Base-by-base conservation (phyloP, 2,113 vertebrate genomes). In the Calyptomena viridis region DNA sequence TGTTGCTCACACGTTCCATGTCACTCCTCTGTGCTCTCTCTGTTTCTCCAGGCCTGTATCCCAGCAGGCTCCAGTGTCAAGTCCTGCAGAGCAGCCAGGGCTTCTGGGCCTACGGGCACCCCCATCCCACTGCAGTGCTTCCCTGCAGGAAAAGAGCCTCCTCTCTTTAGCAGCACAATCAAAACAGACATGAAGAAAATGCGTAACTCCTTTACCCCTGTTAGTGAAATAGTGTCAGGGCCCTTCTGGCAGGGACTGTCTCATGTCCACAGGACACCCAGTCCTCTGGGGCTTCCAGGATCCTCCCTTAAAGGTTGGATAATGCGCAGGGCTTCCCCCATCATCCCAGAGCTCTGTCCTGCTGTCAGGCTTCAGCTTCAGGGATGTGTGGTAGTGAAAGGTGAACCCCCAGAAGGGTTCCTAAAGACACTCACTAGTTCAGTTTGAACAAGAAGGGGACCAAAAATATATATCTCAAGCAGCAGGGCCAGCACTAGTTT, bases 1-100 rank as follows among this genome's bases (percentile, higher is more conserved):
- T 0, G 0, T 20, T 62, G 40, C 60, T 79, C 58, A 8, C 14
- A 6, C 18, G 6, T 37, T 16, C n/a, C 9, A 0, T 52, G 37
- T 47, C 8, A 6, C 40, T 49, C 55, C 50, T 56, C 53, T 2
- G 0, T 21, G 15, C 14, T 30, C 24, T 13, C 4, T 16, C 44
- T 42, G 28, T 30, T 76, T 42, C 44, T 68, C 27, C 3, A 11
- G 47, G 23, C 24, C 12, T 15, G 21, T 37, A 55, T 81, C 74
- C 59, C 44, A 25, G 25, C 59, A 47, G 11, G 8, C 19, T 83
- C 39, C 44, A 40, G 3, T 0, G 0, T 7, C 16, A 52, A 59
- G 17, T 7, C 19, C 12, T 30, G 22, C 28, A 73, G 63, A 63
- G 53, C 27, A 84, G 47, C 18, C n/a, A 11, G 30, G 13, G 46